Evolutionary conservation across 2,888 invertebrate species (phyloP).

Genomic region (Campopleginae sp.): DNA sequence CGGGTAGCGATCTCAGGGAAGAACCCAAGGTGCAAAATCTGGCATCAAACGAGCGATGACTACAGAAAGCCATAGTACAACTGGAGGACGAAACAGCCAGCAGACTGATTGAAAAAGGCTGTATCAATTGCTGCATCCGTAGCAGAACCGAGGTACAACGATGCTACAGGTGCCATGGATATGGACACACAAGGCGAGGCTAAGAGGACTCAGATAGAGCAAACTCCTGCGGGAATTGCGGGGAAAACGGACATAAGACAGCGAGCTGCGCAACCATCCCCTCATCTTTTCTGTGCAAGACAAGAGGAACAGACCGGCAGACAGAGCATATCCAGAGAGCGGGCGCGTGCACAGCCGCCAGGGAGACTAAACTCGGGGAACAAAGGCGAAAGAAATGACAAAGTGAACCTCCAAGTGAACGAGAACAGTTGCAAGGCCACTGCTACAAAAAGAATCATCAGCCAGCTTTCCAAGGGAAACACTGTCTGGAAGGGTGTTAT

Average conservation of each 20-base stretch:
- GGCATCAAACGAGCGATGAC: not conserved
- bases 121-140: slow-evolving; percentile 36
- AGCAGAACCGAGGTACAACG: not conserved
- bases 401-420: slow-evolving; percentile 64
- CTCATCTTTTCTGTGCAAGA: slow-evolving; percentile 63
- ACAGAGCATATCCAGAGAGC: slow-evolving; percentile 48
- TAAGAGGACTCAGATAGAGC: slow-evolving; percentile 60
- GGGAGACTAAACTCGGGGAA: slow-evolving; percentile 44
- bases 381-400: not conserved
- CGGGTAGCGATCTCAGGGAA: not conserved
- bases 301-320: slow-evolving; percentile 17
- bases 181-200: slow-evolving; percentile 38
- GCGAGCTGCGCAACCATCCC: slow-evolving; percentile 37
- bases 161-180: slow-evolving; percentile 53
- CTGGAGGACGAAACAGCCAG: not conserved
- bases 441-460: not conserved
- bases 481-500: not conserved
- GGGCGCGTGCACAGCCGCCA: slow-evolving; percentile 38
- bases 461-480: not conserved
- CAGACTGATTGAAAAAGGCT: not conserved
- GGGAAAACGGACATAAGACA: slow-evolving; percentile 63
- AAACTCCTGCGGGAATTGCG: slow-evolving; percentile 66
- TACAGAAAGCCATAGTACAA: not conserved
- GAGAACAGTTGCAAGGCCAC: slow-evolving; percentile 56
- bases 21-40: not conserved